Conservation (phyloP, 2,797 vertebrate species). For the Brotula barbata region DNA sequence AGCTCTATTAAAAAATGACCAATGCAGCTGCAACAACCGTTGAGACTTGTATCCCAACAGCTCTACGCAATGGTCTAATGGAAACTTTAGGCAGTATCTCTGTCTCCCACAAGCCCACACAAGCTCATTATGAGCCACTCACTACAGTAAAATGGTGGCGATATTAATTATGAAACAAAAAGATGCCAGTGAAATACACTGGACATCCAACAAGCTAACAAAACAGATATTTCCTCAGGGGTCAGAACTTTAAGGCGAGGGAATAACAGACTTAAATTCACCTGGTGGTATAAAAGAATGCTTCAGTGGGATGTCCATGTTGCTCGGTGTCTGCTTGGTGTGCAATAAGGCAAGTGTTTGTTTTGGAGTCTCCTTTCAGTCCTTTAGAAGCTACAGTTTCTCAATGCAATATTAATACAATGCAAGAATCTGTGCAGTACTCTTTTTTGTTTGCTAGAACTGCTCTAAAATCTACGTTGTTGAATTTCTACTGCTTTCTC, state of each 20-base stretch:
- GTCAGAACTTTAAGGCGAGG: no score
- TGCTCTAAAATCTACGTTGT: slow-evolving; percentile 58
- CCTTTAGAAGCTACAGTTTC: no score
- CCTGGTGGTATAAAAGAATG: neutral
- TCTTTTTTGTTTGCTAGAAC: neutral
- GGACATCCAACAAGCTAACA: neutral
- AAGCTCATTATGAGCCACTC: no score
- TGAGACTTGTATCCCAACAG: no score
- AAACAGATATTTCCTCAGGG: no score
- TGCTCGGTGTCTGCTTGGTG: neutral
- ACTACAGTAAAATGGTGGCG: no score
- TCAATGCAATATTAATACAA: neutral
- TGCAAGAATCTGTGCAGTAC: neutral
- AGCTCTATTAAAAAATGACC: neutral
- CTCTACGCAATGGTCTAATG: no score
- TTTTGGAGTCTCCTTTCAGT: neutral
- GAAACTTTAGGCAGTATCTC: no score
- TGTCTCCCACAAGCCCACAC: no score
- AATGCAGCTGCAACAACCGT: neutral
- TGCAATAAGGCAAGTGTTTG: neutral
- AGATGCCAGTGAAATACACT: no score
- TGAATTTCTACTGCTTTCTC: slow-evolving; percentile 22
- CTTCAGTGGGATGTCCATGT: neutral
- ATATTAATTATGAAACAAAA: no score
- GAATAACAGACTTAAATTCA: neutral